Percentiles rank a stretch among this genome's conserved stretches.
phyloP scores from a whole-genome alignment of 1,140 invertebrate genomes.

The Arion vulgaris region DNA sequence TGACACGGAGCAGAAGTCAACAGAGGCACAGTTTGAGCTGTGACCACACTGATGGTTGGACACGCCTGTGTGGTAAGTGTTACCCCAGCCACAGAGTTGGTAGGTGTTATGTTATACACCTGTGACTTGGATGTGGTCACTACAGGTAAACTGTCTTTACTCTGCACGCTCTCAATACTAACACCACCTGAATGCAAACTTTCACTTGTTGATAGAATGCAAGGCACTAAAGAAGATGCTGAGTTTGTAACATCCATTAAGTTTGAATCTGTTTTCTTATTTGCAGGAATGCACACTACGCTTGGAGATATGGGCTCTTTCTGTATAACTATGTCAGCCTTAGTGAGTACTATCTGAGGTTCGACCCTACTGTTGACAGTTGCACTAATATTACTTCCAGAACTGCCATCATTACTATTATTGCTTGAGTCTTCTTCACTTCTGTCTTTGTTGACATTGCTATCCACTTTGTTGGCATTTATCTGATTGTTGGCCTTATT shows the following conservation, averaged over 20 bases:
- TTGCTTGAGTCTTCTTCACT: not conserved
- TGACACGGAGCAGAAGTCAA: constrained; percentile 12
- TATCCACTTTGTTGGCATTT: not conserved
- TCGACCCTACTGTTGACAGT: not conserved
- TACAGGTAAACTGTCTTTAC: not conserved
- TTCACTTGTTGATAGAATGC: not conserved
- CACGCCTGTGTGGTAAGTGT: constrained; percentile 41
- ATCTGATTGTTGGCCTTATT: constrained; percentile 28
- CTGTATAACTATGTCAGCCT: not conserved
- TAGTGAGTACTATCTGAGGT: not conserved
- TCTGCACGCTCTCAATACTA: not conserved
- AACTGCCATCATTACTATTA: not conserved
- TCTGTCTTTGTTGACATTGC: not conserved
- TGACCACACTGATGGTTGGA: constrained; percentile 3
- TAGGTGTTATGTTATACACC: constrained; percentile 51
- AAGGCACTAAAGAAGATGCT: not conserved
- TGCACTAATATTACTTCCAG: not conserved
- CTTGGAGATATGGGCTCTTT: not conserved
- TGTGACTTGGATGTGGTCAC: constrained; percentile 40
- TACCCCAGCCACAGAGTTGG: constrained; percentile 43
- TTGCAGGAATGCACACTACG: not conserved
- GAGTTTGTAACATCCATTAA: not conserved
- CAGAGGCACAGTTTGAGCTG: constrained; percentile 40
- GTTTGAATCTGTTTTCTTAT: not conserved
- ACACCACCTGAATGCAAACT: not conserved